Base-by-base conservation (phyloP, 1,140 invertebrate species). In the Leucophenga varia region DNA sequence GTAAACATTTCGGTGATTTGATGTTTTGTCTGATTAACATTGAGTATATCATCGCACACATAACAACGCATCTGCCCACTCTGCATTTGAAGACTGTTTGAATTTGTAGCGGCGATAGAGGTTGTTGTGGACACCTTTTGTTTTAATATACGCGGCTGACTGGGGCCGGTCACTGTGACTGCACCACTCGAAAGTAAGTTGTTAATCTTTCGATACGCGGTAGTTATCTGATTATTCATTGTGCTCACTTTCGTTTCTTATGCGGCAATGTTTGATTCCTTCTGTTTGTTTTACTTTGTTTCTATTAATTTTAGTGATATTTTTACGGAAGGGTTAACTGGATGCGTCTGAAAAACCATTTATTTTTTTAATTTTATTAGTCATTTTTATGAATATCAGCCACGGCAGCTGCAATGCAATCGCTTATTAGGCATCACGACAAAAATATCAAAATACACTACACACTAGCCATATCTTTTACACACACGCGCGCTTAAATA, bases 181-280 rank as follows among this genome's bases (percentile, higher is more conserved):
- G 72, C 67, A 30, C 72, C 73, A 57, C 73, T 75, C 32, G 59
- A 67, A 3, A 74, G 59, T 55, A 75, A 59, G 61, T 75, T 75
- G 51, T 74, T 74, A 43, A 75, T 74, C 61, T 75, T 75, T 49
- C 69, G 65, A 37, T 71, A 73, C 31, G 71, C 57, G 52, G 60
- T 71, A 48, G 57, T 73, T 32, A 73, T 56, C 59, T 67, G 70
- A 50, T 65, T 72, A 60, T 64, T 72, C 69, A 72, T 72, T 61
- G 48, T 42, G 35, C n/a, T n/a, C n/a, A n/a, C 41, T 19, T 45
- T 32, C 35, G n/a, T 55, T 52, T 14, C 43, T 7, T 36, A 13
- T 59, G 19, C 28, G 7, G n/a, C 28, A 8, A 30, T 30, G n/a
- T n/a, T n/a, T n/a, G n/a, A n/a, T n/a, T n/a, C n/a, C n/a, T n/a